Base-by-base conservation (phyloP, 2,888 invertebrate species). In the Euproctis similis region DNA sequence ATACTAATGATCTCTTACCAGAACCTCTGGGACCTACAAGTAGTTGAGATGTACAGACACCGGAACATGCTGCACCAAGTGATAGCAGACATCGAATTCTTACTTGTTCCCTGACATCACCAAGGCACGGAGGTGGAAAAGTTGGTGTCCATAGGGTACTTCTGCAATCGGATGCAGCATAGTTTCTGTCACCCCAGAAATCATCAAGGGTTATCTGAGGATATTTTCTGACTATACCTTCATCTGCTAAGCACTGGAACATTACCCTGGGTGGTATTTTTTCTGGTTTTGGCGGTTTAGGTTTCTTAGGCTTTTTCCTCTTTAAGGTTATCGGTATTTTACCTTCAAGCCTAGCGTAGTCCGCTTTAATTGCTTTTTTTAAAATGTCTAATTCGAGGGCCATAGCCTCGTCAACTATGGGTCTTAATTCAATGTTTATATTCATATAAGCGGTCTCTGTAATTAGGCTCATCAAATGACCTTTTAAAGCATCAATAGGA, bases 1-100 rank as follows among this genome's bases (percentile, higher is more conserved):
- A 87, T 0, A 89, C 87, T 28, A 95, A 67, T 36, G 90, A 85
- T 52, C 86, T 88, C 67, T 94, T 94, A 0, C 94, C 94, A 17
- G 87, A 82, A 13, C 87, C 86, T 26, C 87, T 78, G 1, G 92
- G 89, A 0, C 94, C 94, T 13, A 88, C 88, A 11, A 95, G 76
- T 28, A 93, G 64, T 11, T 92, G 87, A 0, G 91, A 88, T 61
- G 85, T 82, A 5, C 75, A 68, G 28, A 73, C 75, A 27, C 73
- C 65, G 28, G 72, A 58, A 31, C 74, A 74, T 8, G 62, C 50
- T 18, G 81, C 81, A 25, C 85, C 85, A 11, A 90, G 63, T 8
- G 89, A 87, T 18, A 90, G 65, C 19, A 91, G 62, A 48, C 90
- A 90, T 40, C 88, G 87, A 25, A 88, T 68, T 50, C 87, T 80